phyloP scores from a whole-genome alignment of 2,888 invertebrate species.

The Elgonia sp. region DNA sequence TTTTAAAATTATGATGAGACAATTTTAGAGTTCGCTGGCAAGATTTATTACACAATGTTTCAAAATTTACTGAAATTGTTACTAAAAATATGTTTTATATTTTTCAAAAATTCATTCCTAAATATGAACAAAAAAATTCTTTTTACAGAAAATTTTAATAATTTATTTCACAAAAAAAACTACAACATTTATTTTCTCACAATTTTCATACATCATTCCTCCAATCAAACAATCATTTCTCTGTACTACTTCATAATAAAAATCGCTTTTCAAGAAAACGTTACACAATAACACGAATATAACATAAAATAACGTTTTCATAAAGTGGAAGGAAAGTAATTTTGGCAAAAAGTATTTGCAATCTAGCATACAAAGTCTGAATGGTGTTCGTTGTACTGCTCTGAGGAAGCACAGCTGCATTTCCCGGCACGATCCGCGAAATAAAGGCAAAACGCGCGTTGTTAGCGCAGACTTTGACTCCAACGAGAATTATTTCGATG shows the following conservation, averaged over 20 bases:
- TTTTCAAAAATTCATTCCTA: too few species aligned
- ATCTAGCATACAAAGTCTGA: slow-evolving; percentile 82
- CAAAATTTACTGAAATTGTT: too few species aligned
- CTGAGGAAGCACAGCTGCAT: slow-evolving; percentile 82
- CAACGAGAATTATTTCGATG: slow-evolving; percentile 83
- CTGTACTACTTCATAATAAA: neutral
- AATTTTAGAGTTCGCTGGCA: too few species aligned
- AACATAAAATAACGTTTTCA: slow-evolving; percentile 26
- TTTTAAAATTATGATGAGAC: too few species aligned
- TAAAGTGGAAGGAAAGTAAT: neutral
- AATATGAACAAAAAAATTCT: too few species aligned
- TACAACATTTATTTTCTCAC: too few species aligned
- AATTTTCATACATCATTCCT: too few species aligned
- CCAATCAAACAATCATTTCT: too few species aligned
- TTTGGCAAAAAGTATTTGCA: slow-evolving; percentile 73
- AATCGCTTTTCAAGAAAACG: neutral
- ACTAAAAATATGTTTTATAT: too few species aligned
- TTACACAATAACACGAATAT: slow-evolving; percentile 13
- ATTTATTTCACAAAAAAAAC: too few species aligned
- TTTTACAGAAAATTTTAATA: too few species aligned
- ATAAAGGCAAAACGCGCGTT: slow-evolving; percentile 80
- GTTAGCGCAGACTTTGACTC: slow-evolving; percentile 72
- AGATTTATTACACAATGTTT: too few species aligned
- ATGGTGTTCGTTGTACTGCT: slow-evolving; percentile 83
- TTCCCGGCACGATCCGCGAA: slow-evolving; percentile 81